Conservation (phyloP, 2,888 invertebrate genomes). For the Scelioninae gen. 1 region DNA sequence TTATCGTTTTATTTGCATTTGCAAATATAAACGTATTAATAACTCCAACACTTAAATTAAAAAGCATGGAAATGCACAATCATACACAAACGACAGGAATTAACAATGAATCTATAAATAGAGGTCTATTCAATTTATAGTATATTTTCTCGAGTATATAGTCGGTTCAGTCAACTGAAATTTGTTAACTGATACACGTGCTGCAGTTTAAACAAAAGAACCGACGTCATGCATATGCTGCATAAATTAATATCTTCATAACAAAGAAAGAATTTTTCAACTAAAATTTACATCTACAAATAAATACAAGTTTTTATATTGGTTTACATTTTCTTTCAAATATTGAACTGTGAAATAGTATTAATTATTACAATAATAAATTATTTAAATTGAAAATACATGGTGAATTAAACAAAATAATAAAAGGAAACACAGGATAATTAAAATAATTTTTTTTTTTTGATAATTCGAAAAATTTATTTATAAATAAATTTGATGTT, state of each 20-base stretch:
- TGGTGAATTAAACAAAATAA: neutral
- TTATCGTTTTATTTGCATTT: neutral
- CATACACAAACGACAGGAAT: neutral
- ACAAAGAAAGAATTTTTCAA: neutral
- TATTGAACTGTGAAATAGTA: too few relatives aligned
- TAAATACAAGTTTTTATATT: slow-evolving; percentile 1
- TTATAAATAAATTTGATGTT: slow-evolving; percentile 83
- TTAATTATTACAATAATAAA: too few relatives aligned
- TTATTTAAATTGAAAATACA: too few relatives aligned
- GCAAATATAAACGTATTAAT: slow-evolving; percentile 17
- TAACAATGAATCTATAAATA: slow-evolving; percentile 21
- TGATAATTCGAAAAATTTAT: slow-evolving; percentile 80
- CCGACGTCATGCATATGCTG: slow-evolving; percentile 26
- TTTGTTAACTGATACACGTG: slow-evolving; percentile 28
- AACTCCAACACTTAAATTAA: neutral
- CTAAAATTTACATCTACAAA: slow-evolving; percentile 18
- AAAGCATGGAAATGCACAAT: slow-evolving; percentile 14
- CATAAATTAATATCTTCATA: slow-evolving; percentile 7
- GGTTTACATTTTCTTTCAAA: too few relatives aligned
- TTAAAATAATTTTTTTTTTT: slow-evolving; percentile 27
- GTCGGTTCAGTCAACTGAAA: slow-evolving; percentile 13
- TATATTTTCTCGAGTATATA: slow-evolving; percentile 19
- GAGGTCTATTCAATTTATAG: slow-evolving; percentile 5
- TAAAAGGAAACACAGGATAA: neutral
- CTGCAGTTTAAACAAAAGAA: slow-evolving; percentile 14